Base-by-base conservation (phyloP, 23 tunicate genomes). In the Botrylloides violaceus region DNA sequence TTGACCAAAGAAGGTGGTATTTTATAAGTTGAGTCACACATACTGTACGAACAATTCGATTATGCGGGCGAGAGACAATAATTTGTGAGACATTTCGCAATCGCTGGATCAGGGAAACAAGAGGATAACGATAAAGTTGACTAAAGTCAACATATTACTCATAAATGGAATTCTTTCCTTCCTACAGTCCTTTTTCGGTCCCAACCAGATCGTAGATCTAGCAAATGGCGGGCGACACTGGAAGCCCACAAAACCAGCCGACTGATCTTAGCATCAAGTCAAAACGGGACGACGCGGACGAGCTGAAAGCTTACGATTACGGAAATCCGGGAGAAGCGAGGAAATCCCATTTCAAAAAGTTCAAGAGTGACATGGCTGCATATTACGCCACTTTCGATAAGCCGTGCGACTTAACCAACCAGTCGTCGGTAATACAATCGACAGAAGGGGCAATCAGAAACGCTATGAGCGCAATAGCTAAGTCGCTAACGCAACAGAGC, bases 211-310 rank as follows among this genome's bases (percentile, higher is more conserved):
- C n/a, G n/a, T n/a, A n/a, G n/a, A n/a, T n/a, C n/a, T n/a, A n/a
- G n/a, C n/a, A n/a, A n/a, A 68, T 68, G 74, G 74, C 74, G 29
- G 74, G 74, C 49, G 74, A 43, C 58, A 68, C 58, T n/a, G 74
- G 74, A 15, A 68, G 74, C 37, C 74, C 74, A 19, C 74, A 68
- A 26, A 22, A 36, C 23, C 56, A 43, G 30, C 74, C 74, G 1
- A 68, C 74, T n/a, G 74, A 68, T 68, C 37, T 68, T 35, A 68
- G 58, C 58, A 43, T 68, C 56, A 68, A 68, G 29, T 37, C 74
- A 25, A 39, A 68, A 22, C 56, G 58, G 0, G 70, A 63, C 70
- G 70, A 63, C 35, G 26, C 70, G 7, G 70, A 63, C 32, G 33
- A 63, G n/a, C 33, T 63, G n/a, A 63, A 63, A 63, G 70, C 70